Evolutionary conservation across 2,888 invertebrate genomes (phyloP).

Genomic region (Taenaris catops): DNA sequence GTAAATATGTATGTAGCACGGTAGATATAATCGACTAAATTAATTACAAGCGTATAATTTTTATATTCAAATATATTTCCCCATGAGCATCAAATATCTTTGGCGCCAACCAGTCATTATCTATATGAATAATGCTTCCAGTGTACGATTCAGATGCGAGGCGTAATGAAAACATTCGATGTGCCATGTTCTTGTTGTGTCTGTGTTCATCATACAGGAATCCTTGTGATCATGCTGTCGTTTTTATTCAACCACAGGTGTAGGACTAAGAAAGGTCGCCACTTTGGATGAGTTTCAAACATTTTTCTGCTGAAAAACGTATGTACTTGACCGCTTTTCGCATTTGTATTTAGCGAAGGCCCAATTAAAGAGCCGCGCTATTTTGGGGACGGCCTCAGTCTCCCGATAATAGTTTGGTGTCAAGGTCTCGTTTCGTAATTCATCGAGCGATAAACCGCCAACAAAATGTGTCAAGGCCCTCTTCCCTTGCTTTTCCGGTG

Average conservation of each 20-base stretch:
- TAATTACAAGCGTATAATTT: too few relatives aligned
- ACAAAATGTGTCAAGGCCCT: slow-evolving; percentile 62
- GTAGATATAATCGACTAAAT: too few relatives aligned
- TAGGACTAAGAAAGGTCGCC: slow-evolving; percentile 35
- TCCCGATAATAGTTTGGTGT: slow-evolving; percentile 72
- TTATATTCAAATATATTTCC: too few relatives aligned
- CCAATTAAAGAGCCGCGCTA: slow-evolving; percentile 61
- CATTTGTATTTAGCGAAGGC: slow-evolving; percentile 42
- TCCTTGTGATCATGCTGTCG: slow-evolving; percentile 13
- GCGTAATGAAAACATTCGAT: slow-evolving; percentile 56
- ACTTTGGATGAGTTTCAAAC: slow-evolving; percentile 49
- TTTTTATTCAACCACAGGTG: slow-evolving; percentile 11
- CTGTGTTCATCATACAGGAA: slow-evolving; percentile 15
- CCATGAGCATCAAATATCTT: too few relatives aligned
- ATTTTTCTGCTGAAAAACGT: slow-evolving; percentile 38
- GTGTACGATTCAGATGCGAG: slow-evolving; percentile 34
- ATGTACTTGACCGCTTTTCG: slow-evolving; percentile 73
- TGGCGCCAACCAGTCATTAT: slow-evolving; percentile 56
- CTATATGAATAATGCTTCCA: slow-evolving; percentile 46
- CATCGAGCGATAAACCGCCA: slow-evolving; percentile 36
- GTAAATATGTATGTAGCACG: too few relatives aligned
- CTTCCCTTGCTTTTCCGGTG: slow-evolving; percentile 45
- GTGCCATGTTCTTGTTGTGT: slow-evolving; percentile 33
- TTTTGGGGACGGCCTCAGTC: slow-evolving; percentile 66
- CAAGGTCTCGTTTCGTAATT: slow-evolving; percentile 69